A percentile compares a stretch with the other conserved stretches of the same genome.
Evolutionary conservation across 2,113 vertebrate species (phyloP).

Genomic region (Ictalurus punctatus): DNA sequence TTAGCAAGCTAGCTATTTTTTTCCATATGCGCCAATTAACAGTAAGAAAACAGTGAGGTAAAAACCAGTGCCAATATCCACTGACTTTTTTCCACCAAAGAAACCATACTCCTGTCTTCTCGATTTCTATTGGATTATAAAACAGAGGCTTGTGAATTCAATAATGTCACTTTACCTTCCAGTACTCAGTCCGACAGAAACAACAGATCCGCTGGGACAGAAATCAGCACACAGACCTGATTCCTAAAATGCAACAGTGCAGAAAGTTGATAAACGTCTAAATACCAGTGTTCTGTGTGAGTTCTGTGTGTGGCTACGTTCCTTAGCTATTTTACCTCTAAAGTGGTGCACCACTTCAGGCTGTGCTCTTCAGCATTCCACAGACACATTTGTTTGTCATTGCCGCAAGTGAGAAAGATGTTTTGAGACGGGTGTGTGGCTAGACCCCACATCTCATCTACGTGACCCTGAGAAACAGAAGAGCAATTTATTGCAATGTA

Average conservation of each 20-base stretch:
- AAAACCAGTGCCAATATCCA: not conserved
- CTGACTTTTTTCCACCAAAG: not conserved
- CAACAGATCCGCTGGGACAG: slow-evolving; percentile 82
- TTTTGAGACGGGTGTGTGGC: slow-evolving; percentile 83
- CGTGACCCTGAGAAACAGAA: slow-evolving; percentile 76
- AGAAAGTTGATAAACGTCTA: not conserved
- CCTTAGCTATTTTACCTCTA: slow-evolving; percentile 74
- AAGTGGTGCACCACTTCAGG: slow-evolving; percentile 80
- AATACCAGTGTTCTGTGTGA: not conserved
- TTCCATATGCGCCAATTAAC: not conserved
- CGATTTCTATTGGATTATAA: not conserved
- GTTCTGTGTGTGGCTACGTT: not conserved
- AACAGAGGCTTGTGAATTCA: not conserved
- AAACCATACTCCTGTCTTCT: not conserved
- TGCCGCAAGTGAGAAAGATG: slow-evolving; percentile 85
- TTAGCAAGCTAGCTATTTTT: not conserved
- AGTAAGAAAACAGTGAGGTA: not conserved
- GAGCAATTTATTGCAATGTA: not conserved
- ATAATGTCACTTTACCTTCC: slow-evolving; percentile 74
- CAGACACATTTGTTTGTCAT: slow-evolving; percentile 85
- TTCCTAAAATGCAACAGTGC: slow-evolving; percentile 71
- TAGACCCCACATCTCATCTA: slow-evolving; percentile 89
- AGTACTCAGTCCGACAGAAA: slow-evolving; percentile 83
- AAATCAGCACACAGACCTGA: slow-evolving; percentile 87
- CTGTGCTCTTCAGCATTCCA: slow-evolving; percentile 83